Evolutionary conservation across 2,888 invertebrate genomes (phyloP).

Genomic region (Podabrus alpinus): DNA sequence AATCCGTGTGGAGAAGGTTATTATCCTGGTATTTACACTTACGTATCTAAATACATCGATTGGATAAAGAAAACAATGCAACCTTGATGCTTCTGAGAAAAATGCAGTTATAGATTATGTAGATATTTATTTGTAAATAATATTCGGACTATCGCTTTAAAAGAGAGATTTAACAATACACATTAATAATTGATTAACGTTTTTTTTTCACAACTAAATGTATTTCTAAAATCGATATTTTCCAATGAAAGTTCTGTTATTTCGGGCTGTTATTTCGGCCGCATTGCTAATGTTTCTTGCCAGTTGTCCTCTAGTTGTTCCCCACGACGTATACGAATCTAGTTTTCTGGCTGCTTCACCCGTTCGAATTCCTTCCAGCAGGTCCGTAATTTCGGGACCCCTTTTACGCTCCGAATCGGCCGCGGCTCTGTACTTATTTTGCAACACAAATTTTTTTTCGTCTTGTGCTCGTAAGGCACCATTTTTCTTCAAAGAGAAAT

Average conservation of each 20-base stretch:
- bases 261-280: slow-evolving; percentile 16
- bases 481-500: slow-evolving; percentile 70
- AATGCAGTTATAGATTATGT: background rate
- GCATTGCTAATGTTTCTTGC: slow-evolving; percentile 30
- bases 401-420: background rate
- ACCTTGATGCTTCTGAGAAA: background rate
- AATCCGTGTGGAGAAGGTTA: slow-evolving; percentile 55
- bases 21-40: slow-evolving; percentile 70
- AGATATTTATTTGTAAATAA: background rate
- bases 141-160: background rate
- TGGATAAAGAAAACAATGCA: slow-evolving; percentile 59
- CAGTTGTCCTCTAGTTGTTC: slow-evolving; percentile 25
- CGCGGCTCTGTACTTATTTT: slow-evolving; percentile 50
- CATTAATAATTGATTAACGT: background rate
- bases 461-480: slow-evolving; percentile 68
- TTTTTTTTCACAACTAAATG: background rate
- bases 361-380: slow-evolving; percentile 46
- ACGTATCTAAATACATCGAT: slow-evolving; percentile 60
- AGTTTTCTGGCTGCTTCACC: slow-evolving; percentile 14
- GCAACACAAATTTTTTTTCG: slow-evolving; percentile 68
- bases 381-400: slow-evolving; percentile 49
- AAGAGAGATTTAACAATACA: background rate
- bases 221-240: background rate
- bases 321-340: slow-evolving; percentile 11
- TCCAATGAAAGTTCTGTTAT: slow-evolving; percentile 4